phyloP scores from a whole-genome alignment of 2,113 vertebrate genomes.

The Glaucomys volans region DNA sequence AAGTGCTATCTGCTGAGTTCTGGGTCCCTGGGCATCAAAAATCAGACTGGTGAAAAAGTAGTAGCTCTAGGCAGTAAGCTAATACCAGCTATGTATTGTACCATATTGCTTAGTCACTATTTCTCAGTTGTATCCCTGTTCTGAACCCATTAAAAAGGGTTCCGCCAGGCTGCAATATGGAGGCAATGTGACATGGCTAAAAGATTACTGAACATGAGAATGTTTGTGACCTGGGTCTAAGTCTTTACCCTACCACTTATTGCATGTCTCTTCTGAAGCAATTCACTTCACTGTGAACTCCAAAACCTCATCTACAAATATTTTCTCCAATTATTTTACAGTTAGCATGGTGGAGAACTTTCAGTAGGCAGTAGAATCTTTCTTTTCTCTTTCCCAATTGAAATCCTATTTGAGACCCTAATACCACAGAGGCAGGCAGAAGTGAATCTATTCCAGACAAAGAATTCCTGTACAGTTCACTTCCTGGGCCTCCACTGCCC shows the following conservation, averaged over 20 bases:
- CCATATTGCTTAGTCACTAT: neutral
- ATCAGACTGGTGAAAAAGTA: neutral
- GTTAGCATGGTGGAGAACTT: neutral
- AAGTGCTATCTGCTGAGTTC: neutral
- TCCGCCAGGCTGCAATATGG: neutral
- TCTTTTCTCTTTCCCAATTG: neutral
- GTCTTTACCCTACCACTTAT: neutral
- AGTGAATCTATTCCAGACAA: neutral
- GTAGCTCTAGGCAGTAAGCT: neutral
- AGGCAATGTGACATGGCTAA: neutral
- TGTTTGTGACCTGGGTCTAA: neutral
- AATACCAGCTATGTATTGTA: neutral
- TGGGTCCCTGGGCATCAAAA: neutral
- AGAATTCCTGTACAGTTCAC: neutral
- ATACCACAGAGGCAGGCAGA: neutral
- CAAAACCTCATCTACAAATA: neutral
- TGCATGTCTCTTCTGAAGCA: neutral
- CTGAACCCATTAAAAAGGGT: neutral
- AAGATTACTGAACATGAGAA: neutral
- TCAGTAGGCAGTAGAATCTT: neutral
- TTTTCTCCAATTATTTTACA: slow-evolving; percentile 3
- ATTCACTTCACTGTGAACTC: neutral
- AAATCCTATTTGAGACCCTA: slow-evolving; percentile 17
- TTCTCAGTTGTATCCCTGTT: neutral
- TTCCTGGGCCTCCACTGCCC: neutral